Evolutionary conservation across 2,888 invertebrate genomes (phyloP), one percentile per base, ranked within the genome.

Genomic region (Apamea crenata): DNA sequence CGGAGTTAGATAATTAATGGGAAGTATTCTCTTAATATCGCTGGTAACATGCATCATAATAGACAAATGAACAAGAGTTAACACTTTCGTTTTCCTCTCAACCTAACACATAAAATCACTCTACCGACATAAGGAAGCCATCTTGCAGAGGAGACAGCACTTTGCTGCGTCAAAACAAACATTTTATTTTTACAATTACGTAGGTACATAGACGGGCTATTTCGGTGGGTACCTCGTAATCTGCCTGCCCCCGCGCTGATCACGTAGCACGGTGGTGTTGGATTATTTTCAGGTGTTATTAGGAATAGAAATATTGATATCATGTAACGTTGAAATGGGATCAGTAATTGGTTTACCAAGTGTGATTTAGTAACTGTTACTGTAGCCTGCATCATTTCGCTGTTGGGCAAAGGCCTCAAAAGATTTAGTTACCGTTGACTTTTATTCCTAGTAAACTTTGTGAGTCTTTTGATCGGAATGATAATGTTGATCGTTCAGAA

Each of bases 171-270:
- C 88, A 81, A 84, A 86, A 89, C 89, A 90, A 80, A 85, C 88
- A 81, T 74, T 82, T 87, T 89, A 90, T 90, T 90, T 90, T 84
- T 90, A 90, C 89, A 90, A 90, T 90, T 90, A 88, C 83, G 84
- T 87, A 72, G 72, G 81, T 86, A 86, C 75, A 76, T 78, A 65
- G 61, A 50, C 65, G 74, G 70, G 80, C 80, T 88, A 88, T 88
- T 88, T 88, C 74, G 59, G 88, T 83, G 44, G 40, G 73, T 78
- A 84, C 81, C 65, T 76, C 66, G 78, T 88, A 90, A 88, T 88
- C 88, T 88, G 73, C 68, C 40, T 68, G 70, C 78, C 40, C 53
- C 47, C 71, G 53, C 59, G 10, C 44, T 14, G 61, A 82, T 77
- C 88, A 88, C 88, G 88, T 86, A 81, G 69, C 44, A 63, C 7